phyloP scores from a whole-genome alignment of 2,888 invertebrate genomes.

The Tachina fera region DNA sequence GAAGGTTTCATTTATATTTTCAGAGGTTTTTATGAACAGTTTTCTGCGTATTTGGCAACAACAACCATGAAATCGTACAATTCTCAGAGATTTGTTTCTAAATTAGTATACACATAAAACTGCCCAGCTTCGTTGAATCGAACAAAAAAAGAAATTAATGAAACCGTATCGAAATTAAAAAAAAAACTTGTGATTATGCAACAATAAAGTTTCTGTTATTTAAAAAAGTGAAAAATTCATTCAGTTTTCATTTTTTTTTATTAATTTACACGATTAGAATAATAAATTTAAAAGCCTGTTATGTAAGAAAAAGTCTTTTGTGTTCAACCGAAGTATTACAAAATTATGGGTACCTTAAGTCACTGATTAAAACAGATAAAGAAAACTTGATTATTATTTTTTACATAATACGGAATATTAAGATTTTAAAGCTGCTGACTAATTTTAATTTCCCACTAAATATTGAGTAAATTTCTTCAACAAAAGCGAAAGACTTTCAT shows the following conservation, averaged over 20 bases:
- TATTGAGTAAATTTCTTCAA: conserved; percentile 41
- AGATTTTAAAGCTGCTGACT: conserved; percentile 36
- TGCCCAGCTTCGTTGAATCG: not conserved
- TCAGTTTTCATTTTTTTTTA: not conserved
- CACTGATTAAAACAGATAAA: not conserved
- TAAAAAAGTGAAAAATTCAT: not conserved
- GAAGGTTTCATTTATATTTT: too few relatives aligned
- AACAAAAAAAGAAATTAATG: too few relatives aligned
- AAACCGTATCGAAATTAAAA: too few relatives aligned
- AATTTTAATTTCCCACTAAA: conserved; percentile 41
- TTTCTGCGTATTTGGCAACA: too few relatives aligned
- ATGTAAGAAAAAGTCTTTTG: conserved; percentile 42
- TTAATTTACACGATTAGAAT: conserved; percentile 1
- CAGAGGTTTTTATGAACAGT: too few relatives aligned
- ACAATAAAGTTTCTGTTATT: conserved; percentile 4
- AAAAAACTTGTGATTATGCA: not conserved
- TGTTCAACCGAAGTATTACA: conserved; percentile 2
- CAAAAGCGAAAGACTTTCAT: conserved; percentile 16
- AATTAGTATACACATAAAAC: too few relatives aligned
- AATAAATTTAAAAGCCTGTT: not conserved
- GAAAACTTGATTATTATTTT: too few relatives aligned
- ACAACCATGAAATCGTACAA: too few relatives aligned
- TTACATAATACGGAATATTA: not conserved
- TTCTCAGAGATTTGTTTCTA: too few relatives aligned
- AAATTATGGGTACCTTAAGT: not conserved